phyloP scores from a whole-genome alignment of 2,113 vertebrate genomes.

The Rhagologus leucostigma region DNA sequence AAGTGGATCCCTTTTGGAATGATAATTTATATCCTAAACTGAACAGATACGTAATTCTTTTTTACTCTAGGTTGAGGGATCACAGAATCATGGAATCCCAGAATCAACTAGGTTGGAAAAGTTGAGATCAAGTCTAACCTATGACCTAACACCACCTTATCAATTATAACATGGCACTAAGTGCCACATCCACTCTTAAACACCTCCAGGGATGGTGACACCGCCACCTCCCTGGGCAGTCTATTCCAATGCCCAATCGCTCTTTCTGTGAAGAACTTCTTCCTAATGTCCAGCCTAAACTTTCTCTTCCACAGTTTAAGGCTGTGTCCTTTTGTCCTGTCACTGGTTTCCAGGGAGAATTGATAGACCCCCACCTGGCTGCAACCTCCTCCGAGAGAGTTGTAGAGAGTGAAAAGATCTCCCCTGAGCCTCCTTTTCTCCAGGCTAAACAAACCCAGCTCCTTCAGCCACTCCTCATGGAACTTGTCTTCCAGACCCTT shows the following conservation, averaged over 20 bases:
- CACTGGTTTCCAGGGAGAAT: background rate
- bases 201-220: background rate
- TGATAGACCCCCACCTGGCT: too few relatives aligned
- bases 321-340: background rate
- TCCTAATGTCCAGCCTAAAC: background rate
- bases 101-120: background rate
- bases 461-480: fast-evolving
- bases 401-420: background rate
- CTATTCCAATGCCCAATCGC: background rate
- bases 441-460: background rate
- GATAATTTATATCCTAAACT: background rate
- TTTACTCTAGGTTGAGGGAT: background rate
- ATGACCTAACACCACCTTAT: background rate
- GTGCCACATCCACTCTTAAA: background rate
- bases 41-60: background rate
- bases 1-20: background rate
- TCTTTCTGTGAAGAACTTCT: background rate
- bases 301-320: background rate
- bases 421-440: background rate
- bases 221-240: background rate
- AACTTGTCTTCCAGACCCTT: background rate
- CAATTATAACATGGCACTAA: background rate
- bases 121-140: background rate
- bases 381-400: background rate
- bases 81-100: background rate